phyloP scores from a whole-genome alignment of 1,140 invertebrate species.

The Sinella curviseta region DNA sequence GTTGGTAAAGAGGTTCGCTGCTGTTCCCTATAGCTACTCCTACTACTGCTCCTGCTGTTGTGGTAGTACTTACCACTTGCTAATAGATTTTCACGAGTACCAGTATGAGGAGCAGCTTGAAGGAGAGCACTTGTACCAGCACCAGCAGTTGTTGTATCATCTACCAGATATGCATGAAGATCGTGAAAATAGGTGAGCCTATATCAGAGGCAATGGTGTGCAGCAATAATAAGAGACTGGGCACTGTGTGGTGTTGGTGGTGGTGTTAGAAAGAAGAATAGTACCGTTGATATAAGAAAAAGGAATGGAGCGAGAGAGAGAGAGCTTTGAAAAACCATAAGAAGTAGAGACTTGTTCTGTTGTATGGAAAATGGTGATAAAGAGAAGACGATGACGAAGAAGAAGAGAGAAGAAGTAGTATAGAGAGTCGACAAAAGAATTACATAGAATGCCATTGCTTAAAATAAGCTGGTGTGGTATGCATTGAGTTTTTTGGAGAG shows the following conservation, averaged over 20 bases:
- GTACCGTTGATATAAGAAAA: neutral
- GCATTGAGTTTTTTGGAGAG: neutral
- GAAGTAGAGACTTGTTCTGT: neutral
- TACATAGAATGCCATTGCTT: neutral
- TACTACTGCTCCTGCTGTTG: neutral
- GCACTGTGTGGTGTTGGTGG: neutral
- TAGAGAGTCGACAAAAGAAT: constrained; percentile 3
- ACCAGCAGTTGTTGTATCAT: neutral
- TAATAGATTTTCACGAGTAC: neutral
- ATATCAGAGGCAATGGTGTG: neutral
- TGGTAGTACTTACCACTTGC: neutral
- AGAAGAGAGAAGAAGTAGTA: neutral
- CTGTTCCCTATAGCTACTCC: neutral
- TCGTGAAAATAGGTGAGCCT: neutral
- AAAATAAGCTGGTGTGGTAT: neutral
- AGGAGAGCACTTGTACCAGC: neutral
- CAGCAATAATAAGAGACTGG: neutral
- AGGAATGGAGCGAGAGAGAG: neutral
- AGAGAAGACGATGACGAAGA: neutral
- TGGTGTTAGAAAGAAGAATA: neutral
- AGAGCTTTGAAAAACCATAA: neutral
- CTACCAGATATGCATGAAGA: neutral
- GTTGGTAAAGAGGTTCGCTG: neutral
- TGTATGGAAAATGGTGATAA: neutral
- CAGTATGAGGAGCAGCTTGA: neutral